Evolutionary conservation across 2,113 vertebrate species (phyloP).

Genomic region (Nycticebus coucang): DNA sequence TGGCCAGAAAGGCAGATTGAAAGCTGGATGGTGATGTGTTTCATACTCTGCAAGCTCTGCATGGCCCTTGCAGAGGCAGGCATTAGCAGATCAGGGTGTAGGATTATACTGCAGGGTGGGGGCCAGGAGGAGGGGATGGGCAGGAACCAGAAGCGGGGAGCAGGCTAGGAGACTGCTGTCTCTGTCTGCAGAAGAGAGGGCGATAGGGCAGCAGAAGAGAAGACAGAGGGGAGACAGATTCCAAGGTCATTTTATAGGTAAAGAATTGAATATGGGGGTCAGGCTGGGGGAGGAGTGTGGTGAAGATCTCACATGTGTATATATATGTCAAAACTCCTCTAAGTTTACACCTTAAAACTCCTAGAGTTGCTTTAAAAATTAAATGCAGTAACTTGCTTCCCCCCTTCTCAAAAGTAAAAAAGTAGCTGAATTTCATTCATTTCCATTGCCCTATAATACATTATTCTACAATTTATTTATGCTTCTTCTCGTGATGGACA

Average conservation of each 20-base stretch:
- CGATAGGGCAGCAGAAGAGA: background rate
- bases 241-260: background rate
- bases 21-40: background rate
- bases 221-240: background rate
- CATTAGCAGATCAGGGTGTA: background rate
- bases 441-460: background rate
- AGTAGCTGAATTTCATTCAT: background rate
- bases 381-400: background rate
- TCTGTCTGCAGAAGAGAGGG: background rate
- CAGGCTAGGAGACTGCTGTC: background rate
- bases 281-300: background rate
- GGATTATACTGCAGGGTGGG: background rate
- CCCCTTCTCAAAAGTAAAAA: background rate
- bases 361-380: background rate
- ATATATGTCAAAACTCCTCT: background rate
- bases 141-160: background rate
- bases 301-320: background rate
- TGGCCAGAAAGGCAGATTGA: background rate
- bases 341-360: background rate
- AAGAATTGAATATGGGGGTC: background rate
- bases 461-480: background rate
- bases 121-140: background rate
- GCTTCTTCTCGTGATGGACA: background rate
- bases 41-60: background rate
- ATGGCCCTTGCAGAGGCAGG: background rate